Conservation (phyloP, 2,113 vertebrate species). For the Thamnophis sirtalis region DNA sequence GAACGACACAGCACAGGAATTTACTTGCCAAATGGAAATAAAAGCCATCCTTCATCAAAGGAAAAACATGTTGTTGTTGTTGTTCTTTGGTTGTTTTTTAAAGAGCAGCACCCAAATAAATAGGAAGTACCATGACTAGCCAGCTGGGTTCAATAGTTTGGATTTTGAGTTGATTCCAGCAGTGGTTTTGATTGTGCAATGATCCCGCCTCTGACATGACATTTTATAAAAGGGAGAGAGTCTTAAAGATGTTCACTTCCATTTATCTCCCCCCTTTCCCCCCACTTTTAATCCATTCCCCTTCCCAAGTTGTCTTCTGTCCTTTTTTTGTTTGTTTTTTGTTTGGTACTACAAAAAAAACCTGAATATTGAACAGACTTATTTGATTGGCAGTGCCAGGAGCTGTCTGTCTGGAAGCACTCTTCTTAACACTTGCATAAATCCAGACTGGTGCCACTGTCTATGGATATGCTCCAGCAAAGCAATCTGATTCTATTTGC, state of each 20-base stretch:
- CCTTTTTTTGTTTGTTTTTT: neutral
- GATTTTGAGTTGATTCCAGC: neutral
- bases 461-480: neutral
- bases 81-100: neutral
- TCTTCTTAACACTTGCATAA: constrained; percentile 4
- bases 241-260: neutral
- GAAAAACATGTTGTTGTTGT: constrained; percentile 8
- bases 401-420: neutral
- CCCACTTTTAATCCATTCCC: neutral
- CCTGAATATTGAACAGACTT: neutral
- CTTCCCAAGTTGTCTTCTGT: neutral
- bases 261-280: neutral
- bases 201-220: neutral
- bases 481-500: neutral
- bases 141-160: neutral
- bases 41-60: constrained; percentile 15
- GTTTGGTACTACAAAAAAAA: neutral
- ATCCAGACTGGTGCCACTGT: constrained; percentile 16
- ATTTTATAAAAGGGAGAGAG: neutral
- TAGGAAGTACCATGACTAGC: neutral
- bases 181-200: neutral
- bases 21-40: constrained; percentile 3
- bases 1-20: neutral
- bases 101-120: neutral
- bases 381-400: neutral